Evolutionary conservation across 2,888 invertebrate species (phyloP), one percentile per base, ranked within the genome.

Genomic region (Antheraea yamamai): DNA sequence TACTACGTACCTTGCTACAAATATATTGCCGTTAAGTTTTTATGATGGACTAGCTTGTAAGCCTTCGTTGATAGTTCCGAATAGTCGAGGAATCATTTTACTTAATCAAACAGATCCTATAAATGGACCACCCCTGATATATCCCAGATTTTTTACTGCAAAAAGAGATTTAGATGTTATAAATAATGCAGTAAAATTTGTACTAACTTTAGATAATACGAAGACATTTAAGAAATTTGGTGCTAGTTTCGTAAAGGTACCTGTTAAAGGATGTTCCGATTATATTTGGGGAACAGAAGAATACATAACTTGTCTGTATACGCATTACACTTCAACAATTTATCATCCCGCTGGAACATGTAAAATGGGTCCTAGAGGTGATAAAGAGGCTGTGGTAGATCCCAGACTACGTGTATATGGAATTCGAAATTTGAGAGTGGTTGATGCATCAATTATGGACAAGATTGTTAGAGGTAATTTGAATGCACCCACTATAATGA

Each of bases 401-500:
- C 95, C 96, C 1, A 92, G 95, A 80, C 88, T 97, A 70, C 92
- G 91, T 79, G 96, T 97, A 0, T 95, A 96, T 82, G 97, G 97
- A 1, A 93, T 97, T 8, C 88, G 92, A 61, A 94, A 95, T 30
- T 87, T 97, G 52, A 92, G 97, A 82, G 97, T 97, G 0, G 95
- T 96, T 20, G 97, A 97, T 84, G 95, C 96, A 0, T 96, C 96
- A 0, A 95, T 96, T 35, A 96, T 96, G 96, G 96, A 96, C 0
- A 87, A 89, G 47, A 95, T 96, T 78, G 92, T 96, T 0, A 89
- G 95, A 83, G 97, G 97, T 8, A 98, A 98, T 88, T 97, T 97
- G 0, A 98, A 98, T 87, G 98, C 97, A 0, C 97, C 98, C 0
- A 96, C 96, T 0, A 97, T 98, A 20, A 98, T 98, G 98, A 97